A percentile compares a stretch with the other conserved stretches of the same genome.
Evolutionary conservation across 2,888 invertebrate genomes (phyloP).

Genomic region (Metacarcinus magister): DNA sequence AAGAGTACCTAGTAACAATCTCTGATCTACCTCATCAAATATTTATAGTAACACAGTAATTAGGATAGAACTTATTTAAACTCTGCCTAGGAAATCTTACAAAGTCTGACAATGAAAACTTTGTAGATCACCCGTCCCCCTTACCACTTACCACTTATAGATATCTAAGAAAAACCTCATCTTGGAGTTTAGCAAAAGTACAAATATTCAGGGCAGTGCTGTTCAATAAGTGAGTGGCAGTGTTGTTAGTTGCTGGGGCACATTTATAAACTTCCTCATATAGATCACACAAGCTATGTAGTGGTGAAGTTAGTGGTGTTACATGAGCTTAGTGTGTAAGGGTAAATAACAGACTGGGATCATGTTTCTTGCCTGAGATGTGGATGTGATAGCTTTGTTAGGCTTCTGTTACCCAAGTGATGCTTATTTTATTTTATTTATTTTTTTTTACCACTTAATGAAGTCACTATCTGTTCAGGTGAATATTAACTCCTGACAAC

Average conservation of each 20-base stretch:
- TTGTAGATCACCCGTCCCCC: background rate
- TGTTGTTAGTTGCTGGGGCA: no score
- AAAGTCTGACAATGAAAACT: background rate
- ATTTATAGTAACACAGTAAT: background rate
- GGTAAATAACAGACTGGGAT: background rate
- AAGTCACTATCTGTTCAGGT: background rate
- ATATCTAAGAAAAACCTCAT: background rate
- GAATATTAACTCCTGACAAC: background rate
- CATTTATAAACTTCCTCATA: no score
- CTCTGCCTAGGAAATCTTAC: background rate
- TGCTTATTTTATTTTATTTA: background rate
- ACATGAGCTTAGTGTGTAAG: background rate
- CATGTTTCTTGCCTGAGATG: background rate
- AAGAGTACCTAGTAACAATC: background rate
- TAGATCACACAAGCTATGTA: background rate
- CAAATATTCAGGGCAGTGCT: background rate
- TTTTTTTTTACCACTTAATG: background rate
- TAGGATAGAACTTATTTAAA: background rate
- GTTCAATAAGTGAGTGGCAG: background rate
- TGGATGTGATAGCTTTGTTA: background rate
- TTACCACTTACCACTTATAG: background rate
- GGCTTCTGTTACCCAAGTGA: background rate
- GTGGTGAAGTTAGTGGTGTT: background rate
- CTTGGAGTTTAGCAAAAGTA: background rate
- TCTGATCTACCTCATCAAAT: conserved; percentile 1